Percentiles rank a stretch among this genome's conserved stretches.
Evolutionary conservation across 2,888 invertebrate species (phyloP).

Genomic region (Brachyopa scutellaris): DNA sequence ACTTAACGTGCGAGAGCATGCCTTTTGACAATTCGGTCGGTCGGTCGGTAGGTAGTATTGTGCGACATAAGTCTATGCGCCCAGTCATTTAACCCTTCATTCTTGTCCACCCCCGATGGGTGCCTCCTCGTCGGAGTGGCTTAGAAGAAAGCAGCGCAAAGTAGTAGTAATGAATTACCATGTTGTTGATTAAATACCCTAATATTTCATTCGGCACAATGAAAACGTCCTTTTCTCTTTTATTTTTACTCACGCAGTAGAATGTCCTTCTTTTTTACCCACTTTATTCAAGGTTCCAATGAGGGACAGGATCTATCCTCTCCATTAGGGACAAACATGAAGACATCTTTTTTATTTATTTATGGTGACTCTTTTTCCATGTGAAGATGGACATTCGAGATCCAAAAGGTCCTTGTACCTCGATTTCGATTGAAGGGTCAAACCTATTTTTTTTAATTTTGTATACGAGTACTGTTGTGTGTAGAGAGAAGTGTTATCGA

Average conservation of each 20-base stretch:
- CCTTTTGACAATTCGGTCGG: conserved; percentile 44
- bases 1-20: conserved; percentile 29
- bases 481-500: not conserved
- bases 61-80: not conserved
- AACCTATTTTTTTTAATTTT: conserved; percentile 1
- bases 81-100: conserved; percentile 37
- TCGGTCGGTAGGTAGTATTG: too few species aligned
- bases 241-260: not conserved
- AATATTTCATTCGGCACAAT: conserved; percentile 49
- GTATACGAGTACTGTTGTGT: conserved; percentile 3
- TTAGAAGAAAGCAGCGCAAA: conserved; percentile 53
- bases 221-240: conserved; percentile 17
- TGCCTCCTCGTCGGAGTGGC: conserved; percentile 12
- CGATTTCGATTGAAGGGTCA: not conserved
- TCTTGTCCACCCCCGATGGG: conserved; percentile 4
- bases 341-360: conserved; percentile 45
- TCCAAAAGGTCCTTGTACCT: not conserved
- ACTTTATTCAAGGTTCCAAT: too few species aligned
- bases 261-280: conserved; percentile 14
- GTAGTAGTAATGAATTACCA: conserved; percentile 59
- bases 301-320: conserved; percentile 28
- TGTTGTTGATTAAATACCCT: conserved; percentile 62
- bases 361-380: conserved; percentile 31
- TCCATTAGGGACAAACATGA: conserved; percentile 44
- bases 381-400: not conserved